These are phyloP conservation scores for Phania funesta DNA, from an alignment of 2,888 invertebrate species.

Conservation along the genomic window DNA sequence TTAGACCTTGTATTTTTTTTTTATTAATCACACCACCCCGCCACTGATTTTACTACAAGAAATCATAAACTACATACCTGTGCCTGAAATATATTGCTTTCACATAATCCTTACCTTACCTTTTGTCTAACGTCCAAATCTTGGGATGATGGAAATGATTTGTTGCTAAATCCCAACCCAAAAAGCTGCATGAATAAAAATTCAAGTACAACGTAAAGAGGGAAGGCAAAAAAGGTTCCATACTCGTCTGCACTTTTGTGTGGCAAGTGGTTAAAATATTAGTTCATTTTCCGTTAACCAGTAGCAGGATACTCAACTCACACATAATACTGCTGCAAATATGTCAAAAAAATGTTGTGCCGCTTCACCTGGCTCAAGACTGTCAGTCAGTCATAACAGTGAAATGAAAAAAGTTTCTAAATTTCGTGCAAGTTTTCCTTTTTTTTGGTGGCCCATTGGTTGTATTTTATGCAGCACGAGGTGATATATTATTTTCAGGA, in stretches of 20 bases:
- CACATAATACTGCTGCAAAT: neutral
- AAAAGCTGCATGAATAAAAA: neutral
- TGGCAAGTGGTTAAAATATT: constrained; percentile 4
- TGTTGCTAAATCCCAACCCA: neutral
- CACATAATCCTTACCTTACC: neutral
- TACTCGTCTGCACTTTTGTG: neutral
- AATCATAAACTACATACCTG: neutral
- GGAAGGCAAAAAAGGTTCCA: neutral
- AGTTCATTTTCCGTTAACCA: neutral
- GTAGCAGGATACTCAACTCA: neutral
- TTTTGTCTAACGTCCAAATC: neutral
- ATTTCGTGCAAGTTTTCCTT: neutral
- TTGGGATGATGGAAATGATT: constrained; percentile 24
- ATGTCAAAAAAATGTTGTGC: neutral
- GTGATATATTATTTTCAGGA: neutral
- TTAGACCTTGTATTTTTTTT: too few species aligned
- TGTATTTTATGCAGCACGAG: neutral
- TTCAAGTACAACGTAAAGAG: neutral
- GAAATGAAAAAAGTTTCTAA: neutral
- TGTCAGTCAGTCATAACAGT: constrained; percentile 31
- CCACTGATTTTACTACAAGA: neutral
- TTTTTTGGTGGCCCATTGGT: neutral
- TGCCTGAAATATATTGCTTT: neutral
- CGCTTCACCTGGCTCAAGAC: constrained; percentile 30
- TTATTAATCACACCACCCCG: neutral